A percentile compares a stretch with the other conserved stretches of the same genome.
These are phyloP conservation scores for Amphiprion percula DNA, from an alignment of 2,113 vertebrate genomes.

Conservation along the genomic window DNA sequence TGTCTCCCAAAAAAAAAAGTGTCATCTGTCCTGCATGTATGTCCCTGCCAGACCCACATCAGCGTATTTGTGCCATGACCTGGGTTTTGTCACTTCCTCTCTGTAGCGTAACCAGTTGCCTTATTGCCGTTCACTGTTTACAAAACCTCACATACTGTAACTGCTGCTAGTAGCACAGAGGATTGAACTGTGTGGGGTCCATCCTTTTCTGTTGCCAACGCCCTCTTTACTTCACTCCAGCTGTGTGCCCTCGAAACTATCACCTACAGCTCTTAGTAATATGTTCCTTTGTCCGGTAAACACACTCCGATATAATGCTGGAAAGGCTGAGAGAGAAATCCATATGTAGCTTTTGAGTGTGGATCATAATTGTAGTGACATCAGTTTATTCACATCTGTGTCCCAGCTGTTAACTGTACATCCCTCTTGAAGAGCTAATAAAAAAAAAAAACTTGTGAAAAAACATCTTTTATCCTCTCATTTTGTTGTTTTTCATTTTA, in stretches of 20 bases:
- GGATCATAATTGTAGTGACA: slow-evolving; percentile 9
- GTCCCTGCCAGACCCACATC: slow-evolving; percentile 15
- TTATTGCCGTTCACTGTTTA: slow-evolving; percentile 68
- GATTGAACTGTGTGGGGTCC: background rate
- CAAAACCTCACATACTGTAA: slow-evolving; percentile 59
- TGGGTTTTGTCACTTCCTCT: slow-evolving; percentile 47
- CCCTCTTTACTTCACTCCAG: slow-evolving; percentile 29
- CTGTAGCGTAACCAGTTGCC: slow-evolving; percentile 65
- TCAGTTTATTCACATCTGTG: slow-evolving; percentile 10
- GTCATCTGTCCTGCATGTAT: slow-evolving; percentile 43
- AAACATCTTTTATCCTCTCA: background rate
- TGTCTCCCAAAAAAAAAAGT: background rate
- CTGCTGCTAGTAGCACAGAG: slow-evolving; percentile 53
- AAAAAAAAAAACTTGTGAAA: slow-evolving; percentile 53
- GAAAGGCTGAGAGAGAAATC: background rate
- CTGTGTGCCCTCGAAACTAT: slow-evolving; percentile 27
- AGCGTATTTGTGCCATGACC: slow-evolving; percentile 33
- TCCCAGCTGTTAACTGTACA: slow-evolving; percentile 47
- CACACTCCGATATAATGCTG: slow-evolving; percentile 34
- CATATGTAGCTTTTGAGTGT: slow-evolving; percentile 15
- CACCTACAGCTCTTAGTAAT: slow-evolving; percentile 1
- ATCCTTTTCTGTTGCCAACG: slow-evolving; percentile 15
- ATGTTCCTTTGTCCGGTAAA: slow-evolving; percentile 5
- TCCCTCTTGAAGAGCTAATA: slow-evolving; percentile 57
- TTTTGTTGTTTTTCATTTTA: background rate